Base-by-base conservation (phyloP, 2,113 vertebrate species). In the Tetraodon nigroviridis region DNA sequence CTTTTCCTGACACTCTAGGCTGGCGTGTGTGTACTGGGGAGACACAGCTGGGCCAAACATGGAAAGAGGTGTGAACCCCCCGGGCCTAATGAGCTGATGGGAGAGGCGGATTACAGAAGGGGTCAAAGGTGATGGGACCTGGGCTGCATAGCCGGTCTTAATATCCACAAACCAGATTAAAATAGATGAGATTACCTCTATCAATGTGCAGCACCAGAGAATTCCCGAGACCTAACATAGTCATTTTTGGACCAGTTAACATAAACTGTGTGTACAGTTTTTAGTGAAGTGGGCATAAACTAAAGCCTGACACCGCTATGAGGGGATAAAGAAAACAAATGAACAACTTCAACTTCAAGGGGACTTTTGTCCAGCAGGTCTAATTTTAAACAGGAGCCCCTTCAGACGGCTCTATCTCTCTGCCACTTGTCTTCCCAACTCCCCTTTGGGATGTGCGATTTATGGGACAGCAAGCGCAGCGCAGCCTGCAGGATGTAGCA, bases 61-160 rank as follows among this genome's bases (percentile, higher is more conserved):
- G 89, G 83, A 50, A 8, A 80, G 83, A 90, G 85, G 89, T 91
- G 89, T 89, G 86, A 90, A 87, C 68, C 73, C 74, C 69, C 41
- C n/a, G 14, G 54, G 50, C 67, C 72, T 90, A 89, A 89, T 84
- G 85, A 90, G 88, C 78, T 67, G 82, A 80, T 71, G 78, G 81
- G 58, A 73, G 78, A 75, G 82, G 76, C 67, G 73, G 84, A 87
- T 85, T 85, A 86, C 75, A 79, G 69, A 41, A 5, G 40, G 22
- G 79, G 84, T 86, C 82, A 84, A 66, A 80, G 83, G 83, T 85
- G 74, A 75, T 37, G 79, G 71, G 75, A 82, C 73, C 62, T 56
- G 74, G 79, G 76, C 66, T 64, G 57, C 67, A 37, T 61, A 84
- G 78, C 51, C 82, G 82, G 52, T 64, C 64, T 66, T 81, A 84